phyloP scores from a whole-genome alignment of 2,797 vertebrate genomes.

The Eutrigla gurnardus region DNA sequence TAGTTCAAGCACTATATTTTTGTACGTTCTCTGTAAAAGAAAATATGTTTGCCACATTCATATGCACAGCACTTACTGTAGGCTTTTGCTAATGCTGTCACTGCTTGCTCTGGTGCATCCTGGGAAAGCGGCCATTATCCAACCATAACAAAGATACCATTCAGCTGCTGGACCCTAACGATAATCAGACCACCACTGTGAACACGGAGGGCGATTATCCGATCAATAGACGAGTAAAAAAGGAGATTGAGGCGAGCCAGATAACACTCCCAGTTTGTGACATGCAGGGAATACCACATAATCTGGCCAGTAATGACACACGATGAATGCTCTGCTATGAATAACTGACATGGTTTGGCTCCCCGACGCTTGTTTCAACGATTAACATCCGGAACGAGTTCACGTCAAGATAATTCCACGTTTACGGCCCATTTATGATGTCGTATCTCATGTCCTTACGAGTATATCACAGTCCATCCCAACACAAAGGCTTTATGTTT shows the following conservation, averaged over 20 bases:
- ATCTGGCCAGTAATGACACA: conserved; percentile 51
- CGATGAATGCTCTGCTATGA: conserved; percentile 39
- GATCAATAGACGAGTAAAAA: conserved; percentile 59
- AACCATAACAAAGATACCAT: conserved; percentile 35
- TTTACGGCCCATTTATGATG: conserved; percentile 68
- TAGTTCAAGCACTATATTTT: not conserved
- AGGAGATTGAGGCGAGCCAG: conserved; percentile 29
- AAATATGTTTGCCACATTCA: not conserved
- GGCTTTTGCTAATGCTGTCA: not conserved
- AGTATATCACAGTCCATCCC: conserved; percentile 37
- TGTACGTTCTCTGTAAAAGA: conserved; percentile 14
- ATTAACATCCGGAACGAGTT: conserved; percentile 51
- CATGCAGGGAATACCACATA: conserved; percentile 44
- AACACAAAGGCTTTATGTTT: conserved; percentile 46
- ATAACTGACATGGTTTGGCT: conserved; percentile 30
- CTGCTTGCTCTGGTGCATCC: conserved; percentile 21
- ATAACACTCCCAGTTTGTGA: conserved; percentile 50
- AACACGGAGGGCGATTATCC: conserved; percentile 46
- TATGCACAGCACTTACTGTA: not conserved
- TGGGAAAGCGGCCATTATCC: conserved; percentile 40
- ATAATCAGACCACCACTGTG: conserved; percentile 41
- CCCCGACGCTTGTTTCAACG: conserved; percentile 31
- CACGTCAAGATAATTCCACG: conserved; percentile 34
- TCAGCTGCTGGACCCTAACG: conserved; percentile 41
- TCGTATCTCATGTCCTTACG: conserved; percentile 60